Percentiles rank a stretch among this genome's conserved stretches.
These are phyloP conservation scores for Linepithema humile DNA, from an alignment of 1,140 invertebrate genomes.

Conservation along the genomic window DNA sequence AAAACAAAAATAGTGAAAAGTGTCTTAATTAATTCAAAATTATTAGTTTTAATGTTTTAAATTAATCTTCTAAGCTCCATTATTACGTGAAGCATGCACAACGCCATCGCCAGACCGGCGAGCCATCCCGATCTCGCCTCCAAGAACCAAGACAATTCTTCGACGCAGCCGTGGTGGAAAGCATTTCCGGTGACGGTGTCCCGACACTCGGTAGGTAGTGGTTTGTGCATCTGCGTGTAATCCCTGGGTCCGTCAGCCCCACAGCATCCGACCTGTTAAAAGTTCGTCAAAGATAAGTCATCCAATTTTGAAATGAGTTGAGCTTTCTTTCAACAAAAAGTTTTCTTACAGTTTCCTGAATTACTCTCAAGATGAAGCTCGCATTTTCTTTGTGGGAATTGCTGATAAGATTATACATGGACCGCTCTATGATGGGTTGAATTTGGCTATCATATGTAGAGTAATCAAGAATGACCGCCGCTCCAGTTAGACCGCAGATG, in stretches of 20 bases:
- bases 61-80: constrained; percentile 61
- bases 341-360: constrained; percentile 92
- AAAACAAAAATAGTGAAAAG: background rate
- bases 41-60: too few relatives aligned
- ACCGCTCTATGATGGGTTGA: constrained; percentile 89
- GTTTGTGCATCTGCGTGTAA: constrained; percentile 90
- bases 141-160: constrained; percentile 93
- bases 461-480: constrained; percentile 91
- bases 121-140: constrained; percentile 93
- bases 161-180: constrained; percentile 93
- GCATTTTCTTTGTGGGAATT: constrained; percentile 88
- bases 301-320: background rate
- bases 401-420: constrained; percentile 89
- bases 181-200: constrained; percentile 95
- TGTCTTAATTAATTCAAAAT: background rate
- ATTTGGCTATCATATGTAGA: constrained; percentile 91
- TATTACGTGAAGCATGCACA: constrained; percentile 91
- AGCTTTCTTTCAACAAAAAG: background rate
- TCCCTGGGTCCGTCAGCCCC: constrained; percentile 93
- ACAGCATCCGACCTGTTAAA: constrained; percentile 91
- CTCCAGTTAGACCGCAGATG: constrained; percentile 89
- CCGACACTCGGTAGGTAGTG: constrained; percentile 91
- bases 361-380: constrained; percentile 88
- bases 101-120: constrained; percentile 90
- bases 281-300: constrained; percentile 2